Evolutionary conservation across 2,113 vertebrate genomes (phyloP).

Genomic region (Scolopax mira): DNA sequence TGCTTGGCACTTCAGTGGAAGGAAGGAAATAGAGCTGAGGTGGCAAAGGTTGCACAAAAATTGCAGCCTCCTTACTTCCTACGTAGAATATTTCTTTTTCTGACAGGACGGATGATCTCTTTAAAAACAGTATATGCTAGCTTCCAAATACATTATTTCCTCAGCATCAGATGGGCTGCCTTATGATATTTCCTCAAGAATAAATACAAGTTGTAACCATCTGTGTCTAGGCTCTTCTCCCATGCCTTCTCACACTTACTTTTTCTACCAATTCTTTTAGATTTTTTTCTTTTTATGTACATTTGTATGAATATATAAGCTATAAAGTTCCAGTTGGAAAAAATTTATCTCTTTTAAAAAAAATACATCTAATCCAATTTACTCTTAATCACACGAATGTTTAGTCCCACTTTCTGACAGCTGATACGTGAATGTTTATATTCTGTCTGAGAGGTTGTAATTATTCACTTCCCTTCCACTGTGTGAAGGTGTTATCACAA

Average conservation of each 20-base stretch:
- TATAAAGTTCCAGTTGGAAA: neutral
- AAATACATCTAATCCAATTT: neutral
- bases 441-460: neutral
- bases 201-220: slow-evolving; percentile 28
- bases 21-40: neutral
- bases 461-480: slow-evolving; percentile 3
- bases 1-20: neutral
- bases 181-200: slow-evolving; percentile 4
- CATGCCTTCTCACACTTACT: neutral
- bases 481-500: neutral
- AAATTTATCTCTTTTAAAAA: neutral
- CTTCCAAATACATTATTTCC: neutral
- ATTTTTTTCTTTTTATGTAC: neutral
- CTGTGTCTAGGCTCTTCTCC: slow-evolving; percentile 7
- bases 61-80: neutral
- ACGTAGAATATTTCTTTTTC: neutral
- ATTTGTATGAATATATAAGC: neutral
- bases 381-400: neutral
- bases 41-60: neutral
- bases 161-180: slow-evolving; percentile 7
- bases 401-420: neutral
- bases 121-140: neutral
- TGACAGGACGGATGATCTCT: slow-evolving; percentile 11
- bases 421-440: neutral
- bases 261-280: neutral